Evolutionary conservation across 2,888 invertebrate genomes (phyloP).

Genomic region (Pachliopta kotzebuea): DNA sequence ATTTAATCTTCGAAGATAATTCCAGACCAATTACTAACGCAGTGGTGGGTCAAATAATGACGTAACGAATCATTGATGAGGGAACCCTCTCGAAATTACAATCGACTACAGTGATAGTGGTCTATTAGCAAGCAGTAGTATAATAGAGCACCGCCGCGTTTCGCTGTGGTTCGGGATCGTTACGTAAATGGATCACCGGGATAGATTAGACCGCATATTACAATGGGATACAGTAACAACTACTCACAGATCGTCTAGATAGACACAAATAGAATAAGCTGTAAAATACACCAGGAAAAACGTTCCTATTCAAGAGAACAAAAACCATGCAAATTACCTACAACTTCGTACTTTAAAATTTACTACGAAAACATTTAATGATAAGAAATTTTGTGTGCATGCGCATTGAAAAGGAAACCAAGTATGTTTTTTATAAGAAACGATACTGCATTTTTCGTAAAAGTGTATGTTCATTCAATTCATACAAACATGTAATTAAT

Average conservation of each 20-base stretch:
- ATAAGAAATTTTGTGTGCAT: too few relatives aligned
- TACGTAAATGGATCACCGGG: conserved; percentile 58
- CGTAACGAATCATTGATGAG: conserved; percentile 41
- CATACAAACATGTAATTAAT: too few relatives aligned
- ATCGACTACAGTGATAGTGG: conserved; percentile 52
- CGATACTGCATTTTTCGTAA: too few relatives aligned
- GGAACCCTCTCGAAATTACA: conserved; percentile 46
- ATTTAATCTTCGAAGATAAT: conserved; percentile 8
- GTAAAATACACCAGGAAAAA: too few relatives aligned
- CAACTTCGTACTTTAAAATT: too few relatives aligned
- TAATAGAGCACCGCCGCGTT: conserved; percentile 44
- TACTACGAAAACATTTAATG: too few relatives aligned
- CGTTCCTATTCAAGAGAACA: too few relatives aligned
- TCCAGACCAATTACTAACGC: conserved; percentile 17
- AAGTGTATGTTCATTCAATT: too few relatives aligned
- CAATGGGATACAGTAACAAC: conserved; percentile 19
- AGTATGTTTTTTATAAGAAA: too few relatives aligned
- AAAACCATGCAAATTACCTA: too few relatives aligned
- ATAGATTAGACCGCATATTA: conserved; percentile 40
- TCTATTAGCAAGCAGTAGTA: conserved; percentile 52
- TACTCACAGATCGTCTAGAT: conserved; percentile 18
- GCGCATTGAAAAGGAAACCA: too few relatives aligned
- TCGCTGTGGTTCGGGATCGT: conserved; percentile 53
- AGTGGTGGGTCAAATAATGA: conserved; percentile 30
- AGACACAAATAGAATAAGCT: too few relatives aligned